A percentile compares a stretch with the other conserved stretches of the same genome.
phyloP scores from a whole-genome alignment of 23 tunicate genomes.

The Trididemnum clinides region DNA sequence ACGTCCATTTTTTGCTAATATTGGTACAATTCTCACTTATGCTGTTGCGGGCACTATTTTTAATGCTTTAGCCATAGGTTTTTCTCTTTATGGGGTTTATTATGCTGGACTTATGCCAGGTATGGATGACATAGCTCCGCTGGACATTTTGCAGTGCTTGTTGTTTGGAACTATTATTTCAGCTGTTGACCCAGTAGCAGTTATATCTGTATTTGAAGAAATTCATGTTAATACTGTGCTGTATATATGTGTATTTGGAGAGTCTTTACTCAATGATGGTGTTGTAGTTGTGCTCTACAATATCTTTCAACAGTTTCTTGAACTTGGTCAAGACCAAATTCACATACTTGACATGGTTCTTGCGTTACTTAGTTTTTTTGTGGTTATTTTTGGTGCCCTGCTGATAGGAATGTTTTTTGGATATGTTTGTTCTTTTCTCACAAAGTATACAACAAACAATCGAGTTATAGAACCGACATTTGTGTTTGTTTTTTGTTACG shows the following conservation, averaged over 20 bases:
- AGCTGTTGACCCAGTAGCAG: slow-evolving; percentile 99
- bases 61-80: slow-evolving; percentile 87
- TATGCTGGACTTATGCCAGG: slow-evolving; percentile 81
- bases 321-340: slow-evolving; percentile 64
- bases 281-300: slow-evolving; percentile 87
- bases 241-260: slow-evolving; percentile 99
- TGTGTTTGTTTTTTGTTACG: slow-evolving; percentile 91
- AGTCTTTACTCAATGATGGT: slow-evolving; percentile 97
- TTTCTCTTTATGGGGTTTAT: slow-evolving; percentile 81
- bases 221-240: slow-evolving; percentile 96
- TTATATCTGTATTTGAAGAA: slow-evolving; percentile 99
- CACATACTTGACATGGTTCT: slow-evolving; percentile 53
- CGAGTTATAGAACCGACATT: slow-evolving; percentile 94
- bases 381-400: slow-evolving; percentile 90
- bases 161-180: slow-evolving; percentile 96
- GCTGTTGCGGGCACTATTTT: slow-evolving; percentile 95
- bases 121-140: slow-evolving; percentile 25
- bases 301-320: slow-evolving; percentile 76
- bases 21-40: slow-evolving; percentile 93
- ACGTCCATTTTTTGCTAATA: slow-evolving; percentile 85
- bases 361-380: slow-evolving; percentile 78
- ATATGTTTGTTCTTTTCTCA: slow-evolving; percentile 88
- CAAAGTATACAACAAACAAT: slow-evolving; percentile 89
- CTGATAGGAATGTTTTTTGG: slow-evolving; percentile 85
- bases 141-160: slow-evolving; percentile 66